Evolutionary conservation across 2,113 vertebrate species (phyloP), one percentile per base, ranked within the genome.

Genomic region (Bos javanicus): DNA sequence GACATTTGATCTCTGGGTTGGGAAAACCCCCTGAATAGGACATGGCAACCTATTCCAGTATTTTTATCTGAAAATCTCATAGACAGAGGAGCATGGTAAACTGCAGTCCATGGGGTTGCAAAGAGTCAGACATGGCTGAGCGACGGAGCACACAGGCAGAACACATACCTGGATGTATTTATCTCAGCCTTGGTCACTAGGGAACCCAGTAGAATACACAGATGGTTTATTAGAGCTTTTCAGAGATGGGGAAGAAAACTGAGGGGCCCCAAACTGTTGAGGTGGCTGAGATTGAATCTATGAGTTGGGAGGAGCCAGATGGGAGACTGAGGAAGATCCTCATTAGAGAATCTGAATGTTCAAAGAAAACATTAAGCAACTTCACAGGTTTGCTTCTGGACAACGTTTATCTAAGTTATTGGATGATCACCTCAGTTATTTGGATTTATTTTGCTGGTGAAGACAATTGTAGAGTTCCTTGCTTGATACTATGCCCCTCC

Each of bases 371-470:
- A 95, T 6, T 8, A 25, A 92, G 43, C 4, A 39, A 6, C 48
- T 64, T 90, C 52, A 15, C 46, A 83, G 28, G 30, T 87, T 83
- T 71, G 57, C 59, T 23, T 94, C 50, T 57, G 21, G 60, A 84
- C 13, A 16, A 17, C 5, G 11, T 60, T 46, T 81, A 56, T 76
- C 60, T 71, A 43, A 56, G 46, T 87, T 80, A 78, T 19, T 94
- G 43, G 46, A 86, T 87, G 25, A 64, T 91, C 93, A 86, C 39
- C 80, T 97, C 50, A 48, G 50, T 84, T 92, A 71, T 59, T 17
- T 52, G 57, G 10, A 64, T 90, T 95, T 93, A 62, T 85, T 96
- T 95, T 78, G 13, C 64, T 87, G 87, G 48, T 88, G 81, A 95
- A 92, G 62, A 60, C 8, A 26, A 23, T 16, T 23, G 15, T 64